A percentile compares a stretch with the other conserved stretches of the same genome.
These are phyloP conservation scores for Meandrina meandrites DNA, from an alignment of 92 coral and sea anemone genomes.

Conservation along the genomic window DNA sequence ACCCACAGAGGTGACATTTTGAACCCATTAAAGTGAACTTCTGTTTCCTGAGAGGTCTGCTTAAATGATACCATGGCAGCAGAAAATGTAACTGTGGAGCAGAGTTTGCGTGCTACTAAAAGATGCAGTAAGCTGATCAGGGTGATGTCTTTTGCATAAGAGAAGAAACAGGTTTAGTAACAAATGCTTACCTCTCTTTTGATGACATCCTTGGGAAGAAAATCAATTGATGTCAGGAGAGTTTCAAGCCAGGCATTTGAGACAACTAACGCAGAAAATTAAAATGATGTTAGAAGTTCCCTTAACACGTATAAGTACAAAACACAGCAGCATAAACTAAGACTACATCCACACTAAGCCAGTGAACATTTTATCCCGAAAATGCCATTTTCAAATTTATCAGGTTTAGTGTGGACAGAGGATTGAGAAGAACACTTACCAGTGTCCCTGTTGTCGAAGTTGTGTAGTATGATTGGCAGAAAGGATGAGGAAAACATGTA, in stretches of 20 bases:
- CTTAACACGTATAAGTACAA: background rate
- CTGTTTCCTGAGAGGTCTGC: too few relatives aligned
- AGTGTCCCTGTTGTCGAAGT: constrained; percentile 82
- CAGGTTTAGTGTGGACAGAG: too few relatives aligned
- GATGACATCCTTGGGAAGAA: constrained; percentile 91
- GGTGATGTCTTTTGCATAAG: background rate
- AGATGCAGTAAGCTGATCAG: background rate
- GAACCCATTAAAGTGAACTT: too few relatives aligned
- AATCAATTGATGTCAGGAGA: constrained; percentile 77
- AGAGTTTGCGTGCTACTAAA: too few relatives aligned
- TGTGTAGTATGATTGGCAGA: constrained; percentile 88
- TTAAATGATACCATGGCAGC: too few relatives aligned
- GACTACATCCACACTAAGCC: too few relatives aligned
- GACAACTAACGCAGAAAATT: constrained; percentile 49
- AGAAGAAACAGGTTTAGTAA: background rate
- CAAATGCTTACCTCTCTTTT: constrained; percentile 85
- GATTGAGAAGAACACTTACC: constrained; percentile 40
- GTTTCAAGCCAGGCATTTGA: constrained; percentile 91
- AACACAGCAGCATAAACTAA: background rate
- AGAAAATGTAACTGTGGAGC: too few relatives aligned
- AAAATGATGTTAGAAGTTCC: background rate
- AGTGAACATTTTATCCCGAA: too few relatives aligned
- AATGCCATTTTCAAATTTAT: too few relatives aligned
- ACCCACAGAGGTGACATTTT: too few relatives aligned
- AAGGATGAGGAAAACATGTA: constrained; percentile 94